Conservation (phyloP, 1,140 invertebrate species). For the Drosophila eugracilis region DNA sequence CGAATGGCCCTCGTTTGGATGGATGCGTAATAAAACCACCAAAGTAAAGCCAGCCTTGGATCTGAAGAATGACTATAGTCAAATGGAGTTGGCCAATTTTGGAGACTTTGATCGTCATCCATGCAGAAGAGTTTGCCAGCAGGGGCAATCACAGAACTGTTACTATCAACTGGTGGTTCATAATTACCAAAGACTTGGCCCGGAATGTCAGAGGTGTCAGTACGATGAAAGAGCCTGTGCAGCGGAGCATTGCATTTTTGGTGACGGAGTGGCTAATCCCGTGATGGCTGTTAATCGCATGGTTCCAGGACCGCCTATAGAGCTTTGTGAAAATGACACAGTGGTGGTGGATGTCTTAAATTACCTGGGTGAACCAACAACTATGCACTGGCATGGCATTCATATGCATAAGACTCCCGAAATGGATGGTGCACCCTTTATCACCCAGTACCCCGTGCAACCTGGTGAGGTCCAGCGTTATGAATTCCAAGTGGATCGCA, state of each 20-base stretch:
- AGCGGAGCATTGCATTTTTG: conserved; percentile 88
- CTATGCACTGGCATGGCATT: conserved; percentile 94
- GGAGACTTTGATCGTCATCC: conserved; percentile 67
- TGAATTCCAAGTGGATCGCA: conserved; percentile 89
- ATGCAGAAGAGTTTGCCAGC: conserved; percentile 73
- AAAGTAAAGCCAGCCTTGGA: conserved; percentile 30
- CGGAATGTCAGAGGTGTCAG: conserved; percentile 88
- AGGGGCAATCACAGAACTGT: conserved; percentile 64
- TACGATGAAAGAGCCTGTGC: conserved; percentile 87
- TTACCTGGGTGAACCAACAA: conserved; percentile 89
- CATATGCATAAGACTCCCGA: conserved; percentile 91
- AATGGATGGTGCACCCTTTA: conserved; percentile 94
- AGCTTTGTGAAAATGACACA: conserved; percentile 95
- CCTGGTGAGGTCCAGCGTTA: conserved; percentile 93
- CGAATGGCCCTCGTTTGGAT: conserved; percentile 59
- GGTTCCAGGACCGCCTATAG: conserved; percentile 92
- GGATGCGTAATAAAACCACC: conserved; percentile 56
- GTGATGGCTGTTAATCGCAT: conserved; percentile 92
- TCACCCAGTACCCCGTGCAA: conserved; percentile 94
- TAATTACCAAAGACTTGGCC: conserved; percentile 66
- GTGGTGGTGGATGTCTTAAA: conserved; percentile 94
- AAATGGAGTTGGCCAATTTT: conserved; percentile 57
- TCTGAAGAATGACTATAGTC: conserved; percentile 60
- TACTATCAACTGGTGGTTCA: conserved; percentile 78
- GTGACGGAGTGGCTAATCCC: conserved; percentile 89